Conservation (phyloP, 2,113 vertebrate genomes). For the Psilopogon haemacephalus region DNA sequence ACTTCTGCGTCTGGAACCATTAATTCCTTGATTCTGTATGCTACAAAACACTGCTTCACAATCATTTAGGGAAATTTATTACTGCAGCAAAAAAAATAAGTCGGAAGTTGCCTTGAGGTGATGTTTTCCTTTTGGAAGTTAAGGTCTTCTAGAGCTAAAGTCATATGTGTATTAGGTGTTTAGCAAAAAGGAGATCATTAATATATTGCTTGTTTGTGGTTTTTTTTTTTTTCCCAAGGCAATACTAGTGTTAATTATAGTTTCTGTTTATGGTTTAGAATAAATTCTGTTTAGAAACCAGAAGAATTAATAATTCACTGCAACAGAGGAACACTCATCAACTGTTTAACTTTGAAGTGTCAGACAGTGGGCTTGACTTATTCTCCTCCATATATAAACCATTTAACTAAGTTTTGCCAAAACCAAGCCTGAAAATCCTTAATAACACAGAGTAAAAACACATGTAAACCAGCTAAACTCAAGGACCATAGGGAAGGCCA, state of each 20-base stretch:
- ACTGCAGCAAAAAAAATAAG: background rate
- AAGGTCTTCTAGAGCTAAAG: background rate
- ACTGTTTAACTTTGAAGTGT: background rate
- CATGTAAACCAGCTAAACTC: background rate
- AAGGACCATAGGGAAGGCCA: background rate
- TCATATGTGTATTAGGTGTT: background rate
- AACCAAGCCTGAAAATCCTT: background rate
- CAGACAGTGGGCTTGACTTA: background rate
- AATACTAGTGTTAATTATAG: background rate
- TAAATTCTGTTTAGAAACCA: background rate
- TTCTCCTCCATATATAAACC: background rate
- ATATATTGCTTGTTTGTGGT: accelerated
- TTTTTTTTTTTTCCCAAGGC: accelerated
- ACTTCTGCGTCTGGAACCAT: background rate
- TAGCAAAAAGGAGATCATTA: background rate
- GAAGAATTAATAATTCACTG: background rate
- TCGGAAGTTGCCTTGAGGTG: background rate
- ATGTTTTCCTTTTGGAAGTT: background rate
- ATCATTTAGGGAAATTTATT: background rate
- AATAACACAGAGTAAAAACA: background rate
- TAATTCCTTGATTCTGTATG: background rate
- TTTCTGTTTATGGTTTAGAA: background rate
- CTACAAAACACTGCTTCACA: background rate
- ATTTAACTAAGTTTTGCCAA: background rate
- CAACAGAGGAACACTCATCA: background rate